Evolutionary conservation across 2,888 invertebrate species (phyloP), one percentile per base, ranked within the genome.

Genomic region (Drosophila mimetica): DNA sequence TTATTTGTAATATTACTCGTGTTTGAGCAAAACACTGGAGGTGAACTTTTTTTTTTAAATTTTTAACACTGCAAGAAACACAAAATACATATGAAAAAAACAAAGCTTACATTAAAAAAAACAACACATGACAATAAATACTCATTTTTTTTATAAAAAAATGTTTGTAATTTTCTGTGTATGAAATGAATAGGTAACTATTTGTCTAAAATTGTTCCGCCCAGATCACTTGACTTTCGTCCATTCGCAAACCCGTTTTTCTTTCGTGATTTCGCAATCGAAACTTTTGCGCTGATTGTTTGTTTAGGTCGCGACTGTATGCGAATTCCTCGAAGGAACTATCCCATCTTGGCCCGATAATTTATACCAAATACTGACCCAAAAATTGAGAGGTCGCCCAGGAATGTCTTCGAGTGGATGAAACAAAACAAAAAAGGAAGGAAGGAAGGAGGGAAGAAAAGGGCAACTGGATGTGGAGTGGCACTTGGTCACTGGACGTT

Each of bases 281-380:
- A 22, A 39, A 53, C 39, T 32, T 71, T 79, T 71, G 44, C 41
- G 32, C 52, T 59, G 44, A 72, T 60, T 75, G 78, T 77, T 80
- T 77, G 63, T 60, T 51, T 72, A 75, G 80, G 80, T 53, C 37
- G 42, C 64, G 16, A 18, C 28, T 32, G 46, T 22, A 16, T 50
- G 44, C 37, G 44, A 60, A 37, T 28, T 14, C 34, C 14, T 16
- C 18, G n/a, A 39, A 30, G 11, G 42, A 34, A 9, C 36, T 25
- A 11, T 30, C 11, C 42, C 51, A 30, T 42, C 30, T 14, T 28
- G 14, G 11, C 18, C 63, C 41, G 58, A 78, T 76, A 77, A 65
- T 76, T 75, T 78, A 77, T 78, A 70, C 66, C 70, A 39, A 55
- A 60, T 53, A 58, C 20, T 47, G 71, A 58, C 51, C 75, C 74